Evolutionary conservation across 2,113 vertebrate genomes (phyloP), one percentile per base, ranked within the genome.

Genomic region (Psilopogon haemacephalus): DNA sequence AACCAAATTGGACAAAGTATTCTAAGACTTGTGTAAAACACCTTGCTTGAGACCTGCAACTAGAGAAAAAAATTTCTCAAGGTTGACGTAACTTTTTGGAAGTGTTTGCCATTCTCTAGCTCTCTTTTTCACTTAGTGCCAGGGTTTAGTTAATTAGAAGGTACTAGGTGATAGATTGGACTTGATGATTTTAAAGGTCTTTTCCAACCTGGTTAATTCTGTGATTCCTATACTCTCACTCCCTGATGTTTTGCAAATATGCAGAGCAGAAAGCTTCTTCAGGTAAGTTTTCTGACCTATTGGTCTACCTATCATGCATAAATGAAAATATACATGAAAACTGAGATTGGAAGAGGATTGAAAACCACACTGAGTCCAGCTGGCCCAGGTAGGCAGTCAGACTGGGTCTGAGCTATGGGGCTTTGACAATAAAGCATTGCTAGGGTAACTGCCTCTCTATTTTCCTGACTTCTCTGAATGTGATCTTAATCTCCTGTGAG

Each of bases 21-120:
- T 59, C 38, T 23, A 32, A 46, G 86, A 52, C 15, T 23, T 73
- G 5, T 30, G 23, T 38, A 28, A 80, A 60, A 64, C 5, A 23
- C 4, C 15, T 68, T 15, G 17, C 33, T 60, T 71, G 8, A 40
- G 33, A 56, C 14, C 21, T 83, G 26, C 18, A 76, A 32, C 13
- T 52, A 58, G 20, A 2, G 21, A 30, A 23, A 56, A 46, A 18
- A 0, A 13, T 28, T 32, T 4, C 3, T 42, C 2, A 2, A 1
- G 3, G 48, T 33, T n/a, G 37, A 48, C 9, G 4, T 4, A 75
- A 48, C 27, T 40, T 76, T 26, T 23, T 62, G 21, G 5, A 54
- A 74, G 5, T 26, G 11, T 77, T 70, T 15, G 27, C 30, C 9
- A 12, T 37, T 64, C 9, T 72, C 8, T 23, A 10, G 20, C 16